These are phyloP conservation scores for Brachystomella parvula DNA, from an alignment of 1,140 invertebrate species.

Conservation along the genomic window DNA sequence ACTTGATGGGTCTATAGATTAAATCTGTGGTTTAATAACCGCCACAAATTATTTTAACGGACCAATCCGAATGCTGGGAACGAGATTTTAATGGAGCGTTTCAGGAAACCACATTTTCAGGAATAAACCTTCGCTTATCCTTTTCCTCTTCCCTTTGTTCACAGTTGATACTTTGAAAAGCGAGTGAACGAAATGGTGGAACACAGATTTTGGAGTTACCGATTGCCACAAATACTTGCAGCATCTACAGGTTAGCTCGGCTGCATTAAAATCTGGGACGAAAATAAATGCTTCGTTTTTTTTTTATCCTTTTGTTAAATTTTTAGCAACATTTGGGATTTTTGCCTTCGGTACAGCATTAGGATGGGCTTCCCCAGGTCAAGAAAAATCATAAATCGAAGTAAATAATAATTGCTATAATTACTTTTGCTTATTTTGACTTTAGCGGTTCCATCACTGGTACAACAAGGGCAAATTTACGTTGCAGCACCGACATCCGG, in stretches of 20 bases:
- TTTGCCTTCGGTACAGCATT: constrained; percentile 6
- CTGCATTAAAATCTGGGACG: background rate
- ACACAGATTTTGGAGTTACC: background rate
- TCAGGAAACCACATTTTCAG: no score
- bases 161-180: no score
- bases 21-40: no score
- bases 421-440: no score
- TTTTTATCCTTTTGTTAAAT: background rate
- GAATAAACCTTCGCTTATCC: no score
- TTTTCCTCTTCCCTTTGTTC: no score
- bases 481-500: background rate
- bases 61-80: no score
- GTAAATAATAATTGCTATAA: no score
- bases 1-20: no score
- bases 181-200: background rate
- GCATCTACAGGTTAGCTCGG: constrained; percentile 1
- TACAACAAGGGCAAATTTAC: background rate
- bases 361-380: constrained; percentile 11
- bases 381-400: no score
- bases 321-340: constrained; percentile 3
- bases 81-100: no score
- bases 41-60: no score
- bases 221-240: background rate
- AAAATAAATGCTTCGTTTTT: background rate
- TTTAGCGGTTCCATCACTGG: constrained; percentile 2